Conservation (phyloP, 30 jellyfish, hydroid and myxozoan species). For the Clytia hemisphaerica region DNA sequence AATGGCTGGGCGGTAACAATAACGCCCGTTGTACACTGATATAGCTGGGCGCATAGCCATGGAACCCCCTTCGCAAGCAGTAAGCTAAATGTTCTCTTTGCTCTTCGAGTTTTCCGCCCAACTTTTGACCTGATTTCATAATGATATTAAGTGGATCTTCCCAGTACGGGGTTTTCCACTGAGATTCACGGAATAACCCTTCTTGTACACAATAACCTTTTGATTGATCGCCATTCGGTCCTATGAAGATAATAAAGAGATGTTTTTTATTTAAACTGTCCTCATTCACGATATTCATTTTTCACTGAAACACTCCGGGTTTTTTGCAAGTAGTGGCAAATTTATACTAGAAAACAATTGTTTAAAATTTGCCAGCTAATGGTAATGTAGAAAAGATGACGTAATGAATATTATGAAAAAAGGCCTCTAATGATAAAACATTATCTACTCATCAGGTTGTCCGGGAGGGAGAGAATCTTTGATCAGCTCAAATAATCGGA, state of each 20-base stretch:
- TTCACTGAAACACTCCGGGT: no score
- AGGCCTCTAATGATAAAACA: no score
- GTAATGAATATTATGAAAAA: no score
- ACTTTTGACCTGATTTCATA: conserved; percentile 42
- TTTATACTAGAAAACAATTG: no score
- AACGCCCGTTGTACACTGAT: conserved; percentile 44
- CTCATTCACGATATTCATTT: no score
- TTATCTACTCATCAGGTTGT: no score
- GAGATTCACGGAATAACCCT: conserved; percentile 59
- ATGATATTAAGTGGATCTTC: conserved; percentile 73
- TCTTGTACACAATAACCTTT: conserved; percentile 73
- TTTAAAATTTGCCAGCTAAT: no score
- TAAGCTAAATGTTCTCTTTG: conserved; percentile 52
- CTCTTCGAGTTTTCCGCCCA: conserved; percentile 26
- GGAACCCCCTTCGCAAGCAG: conserved; percentile 62
- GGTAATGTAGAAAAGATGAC: no score
- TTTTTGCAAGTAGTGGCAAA: no score
- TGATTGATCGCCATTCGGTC: conserved; percentile 49
- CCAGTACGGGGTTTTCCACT: conserved; percentile 82
- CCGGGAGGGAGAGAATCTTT: no score
- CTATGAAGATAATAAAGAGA: neutral
- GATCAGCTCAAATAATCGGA: no score
- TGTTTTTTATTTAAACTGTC: no score
- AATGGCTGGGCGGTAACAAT: conserved; percentile 32
- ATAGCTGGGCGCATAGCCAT: conserved; percentile 46